These are phyloP conservation scores for Falco biarmicus DNA, from an alignment of 2,797 vertebrate genomes.

Conservation along the genomic window DNA sequence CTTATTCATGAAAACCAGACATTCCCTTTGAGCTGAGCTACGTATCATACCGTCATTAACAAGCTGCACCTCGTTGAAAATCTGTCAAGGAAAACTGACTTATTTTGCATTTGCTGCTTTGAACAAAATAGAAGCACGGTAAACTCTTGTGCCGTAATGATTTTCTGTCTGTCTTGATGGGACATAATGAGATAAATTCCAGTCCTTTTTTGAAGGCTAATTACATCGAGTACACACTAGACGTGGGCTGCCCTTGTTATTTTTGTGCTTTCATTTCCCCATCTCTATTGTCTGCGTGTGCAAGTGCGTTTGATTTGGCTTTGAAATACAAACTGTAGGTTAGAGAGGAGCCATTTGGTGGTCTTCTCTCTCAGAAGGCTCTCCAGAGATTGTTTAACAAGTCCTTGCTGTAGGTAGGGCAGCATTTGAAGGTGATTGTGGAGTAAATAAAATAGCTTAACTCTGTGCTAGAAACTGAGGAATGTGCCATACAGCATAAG, in stretches of 20 bases:
- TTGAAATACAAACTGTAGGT: slow-evolving; percentile 10
- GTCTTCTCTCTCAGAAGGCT: background rate
- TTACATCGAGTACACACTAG: slow-evolving; percentile 6
- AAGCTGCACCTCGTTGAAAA: slow-evolving; percentile 8
- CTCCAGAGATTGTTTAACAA: background rate
- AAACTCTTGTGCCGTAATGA: slow-evolving; percentile 49
- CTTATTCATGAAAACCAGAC: background rate
- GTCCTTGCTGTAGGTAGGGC: background rate
- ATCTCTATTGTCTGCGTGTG: background rate
- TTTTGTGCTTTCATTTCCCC: slow-evolving; percentile 8
- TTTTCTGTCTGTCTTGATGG: slow-evolving; percentile 67
- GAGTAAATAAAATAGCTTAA: background rate
- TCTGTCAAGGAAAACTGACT: slow-evolving; percentile 41
- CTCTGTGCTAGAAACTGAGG: background rate
- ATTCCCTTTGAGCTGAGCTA: background rate
- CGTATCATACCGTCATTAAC: background rate
- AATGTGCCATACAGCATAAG: background rate
- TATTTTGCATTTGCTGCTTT: slow-evolving; percentile 43
- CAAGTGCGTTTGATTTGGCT: background rate
- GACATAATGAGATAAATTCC: slow-evolving; percentile 59
- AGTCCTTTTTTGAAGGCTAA: slow-evolving; percentile 57
- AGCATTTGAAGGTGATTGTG: background rate
- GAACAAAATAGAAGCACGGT: background rate
- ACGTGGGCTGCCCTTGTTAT: background rate
- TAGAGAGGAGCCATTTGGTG: background rate